Conservation (phyloP, 2,113 vertebrate species). For the Tenebrosternarchus preto region DNA sequence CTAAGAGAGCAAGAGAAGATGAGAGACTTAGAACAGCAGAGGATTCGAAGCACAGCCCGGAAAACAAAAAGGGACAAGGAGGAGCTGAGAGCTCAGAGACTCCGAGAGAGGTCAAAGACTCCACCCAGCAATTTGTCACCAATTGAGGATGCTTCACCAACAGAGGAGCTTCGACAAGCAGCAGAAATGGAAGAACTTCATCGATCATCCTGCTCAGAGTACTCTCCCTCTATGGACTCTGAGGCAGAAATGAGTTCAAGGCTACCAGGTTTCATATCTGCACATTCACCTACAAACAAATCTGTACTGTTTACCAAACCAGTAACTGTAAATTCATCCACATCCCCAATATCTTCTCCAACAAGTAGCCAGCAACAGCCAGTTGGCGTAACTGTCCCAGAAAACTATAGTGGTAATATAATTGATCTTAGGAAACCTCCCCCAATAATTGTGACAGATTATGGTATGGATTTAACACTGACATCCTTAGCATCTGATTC, state of each 20-base stretch:
- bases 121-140: slow-evolving; percentile 97
- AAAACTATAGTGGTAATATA: slow-evolving; percentile 77
- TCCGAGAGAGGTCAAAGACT: slow-evolving; percentile 95
- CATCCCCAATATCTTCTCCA: slow-evolving; percentile 87
- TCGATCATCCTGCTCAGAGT: slow-evolving; percentile 95
- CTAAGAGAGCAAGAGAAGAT: slow-evolving; percentile 96
- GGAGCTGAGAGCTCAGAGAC: slow-evolving; percentile 92
- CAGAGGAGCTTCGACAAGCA: slow-evolving; percentile 93
- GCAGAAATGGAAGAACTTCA: slow-evolving; percentile 99
- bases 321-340: slow-evolving; percentile 81
- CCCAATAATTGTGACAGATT: slow-evolving; percentile 96
- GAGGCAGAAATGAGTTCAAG: slow-evolving; percentile 89
- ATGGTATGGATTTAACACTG: slow-evolving; percentile 96
- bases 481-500: slow-evolving; percentile 91
- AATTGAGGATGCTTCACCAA: slow-evolving; percentile 96
- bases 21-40: slow-evolving; percentile 97
- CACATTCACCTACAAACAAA: slow-evolving; percentile 94
- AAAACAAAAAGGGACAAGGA: slow-evolving; percentile 98
- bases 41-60: slow-evolving; percentile 93
- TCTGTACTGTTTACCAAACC: slow-evolving; percentile 74
- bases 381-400: slow-evolving; percentile 77
- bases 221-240: slow-evolving; percentile 95
- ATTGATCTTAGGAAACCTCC: slow-evolving; percentile 89
- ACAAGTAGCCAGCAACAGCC: slow-evolving; percentile 78
- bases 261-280: slow-evolving; percentile 93